Evolutionary conservation across 2,113 vertebrate genomes (phyloP).

Genomic region (Epinephelus lanceolatus): DNA sequence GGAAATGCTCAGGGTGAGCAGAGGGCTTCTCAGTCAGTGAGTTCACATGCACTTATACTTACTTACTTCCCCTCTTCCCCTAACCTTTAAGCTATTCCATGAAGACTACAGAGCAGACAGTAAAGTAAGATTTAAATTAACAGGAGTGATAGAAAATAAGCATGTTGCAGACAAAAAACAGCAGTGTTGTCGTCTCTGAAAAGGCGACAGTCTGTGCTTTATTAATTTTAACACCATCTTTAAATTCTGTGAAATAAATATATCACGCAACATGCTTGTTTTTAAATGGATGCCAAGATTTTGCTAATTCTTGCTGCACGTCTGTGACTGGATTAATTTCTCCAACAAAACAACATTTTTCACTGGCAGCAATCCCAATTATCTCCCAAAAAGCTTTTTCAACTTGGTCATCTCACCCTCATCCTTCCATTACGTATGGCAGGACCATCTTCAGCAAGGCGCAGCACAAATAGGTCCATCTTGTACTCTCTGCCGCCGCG

Average conservation of each 20-base stretch:
- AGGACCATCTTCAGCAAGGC: conserved; percentile 97
- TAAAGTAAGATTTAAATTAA: neutral
- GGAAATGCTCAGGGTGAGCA: conserved; percentile 11
- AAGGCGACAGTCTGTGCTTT: conserved; percentile 14
- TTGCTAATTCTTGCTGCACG: neutral
- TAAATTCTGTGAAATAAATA: conserved; percentile 3
- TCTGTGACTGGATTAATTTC: conserved; percentile 7
- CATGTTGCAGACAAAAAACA: neutral
- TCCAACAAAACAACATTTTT: conserved; percentile 17
- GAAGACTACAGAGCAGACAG: neutral
- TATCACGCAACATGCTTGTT: conserved; percentile 2
- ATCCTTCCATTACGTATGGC: conserved; percentile 98
- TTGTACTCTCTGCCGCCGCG: conserved; percentile 98
- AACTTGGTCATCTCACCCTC: conserved; percentile 88
- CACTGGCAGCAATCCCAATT: neutral
- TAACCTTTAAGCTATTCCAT: neutral
- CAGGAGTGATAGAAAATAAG: neutral
- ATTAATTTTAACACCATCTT: conserved; percentile 15
- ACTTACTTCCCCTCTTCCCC: neutral
- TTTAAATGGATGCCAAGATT: neutral
- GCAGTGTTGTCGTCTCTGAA: neutral
- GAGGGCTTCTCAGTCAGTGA: conserved; percentile 14
- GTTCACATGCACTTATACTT: conserved; percentile 19
- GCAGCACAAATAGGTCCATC: conserved; percentile 97
- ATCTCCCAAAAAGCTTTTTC: neutral